Conservation (phyloP, 2,888 invertebrate genomes). For the Venusia cambrica region DNA sequence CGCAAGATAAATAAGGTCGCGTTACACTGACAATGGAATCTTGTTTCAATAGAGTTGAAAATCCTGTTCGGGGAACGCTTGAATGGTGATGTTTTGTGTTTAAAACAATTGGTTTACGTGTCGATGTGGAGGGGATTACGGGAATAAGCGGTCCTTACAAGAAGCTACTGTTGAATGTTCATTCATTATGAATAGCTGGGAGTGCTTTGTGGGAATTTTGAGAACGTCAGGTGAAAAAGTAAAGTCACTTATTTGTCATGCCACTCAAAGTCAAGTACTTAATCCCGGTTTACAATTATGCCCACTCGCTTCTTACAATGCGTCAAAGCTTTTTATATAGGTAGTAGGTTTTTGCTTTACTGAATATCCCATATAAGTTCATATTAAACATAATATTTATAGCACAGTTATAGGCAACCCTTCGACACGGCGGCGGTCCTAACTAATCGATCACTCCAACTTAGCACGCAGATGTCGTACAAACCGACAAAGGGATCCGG, state of each 20-base stretch:
- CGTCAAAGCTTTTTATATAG: too few species aligned
- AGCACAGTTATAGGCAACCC: too few species aligned
- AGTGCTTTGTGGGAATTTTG: slow-evolving; percentile 24
- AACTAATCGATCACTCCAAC: too few species aligned
- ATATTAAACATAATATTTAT: too few species aligned
- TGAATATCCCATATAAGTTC: too few species aligned
- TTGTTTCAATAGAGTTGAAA: slow-evolving; percentile 59
- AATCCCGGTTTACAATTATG: slow-evolving; percentile 10
- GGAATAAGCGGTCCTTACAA: slow-evolving; percentile 36
- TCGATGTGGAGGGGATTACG: slow-evolving; percentile 48
- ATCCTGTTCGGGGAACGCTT: slow-evolving; percentile 64
- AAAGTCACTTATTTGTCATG: slow-evolving; percentile 12
- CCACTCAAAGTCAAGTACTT: slow-evolving; percentile 21
- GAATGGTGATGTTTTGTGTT: slow-evolving; percentile 60
- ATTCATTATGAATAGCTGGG: slow-evolving; percentile 19
- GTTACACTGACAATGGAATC: slow-evolving; percentile 69
- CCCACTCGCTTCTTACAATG: slow-evolving; percentile 6
- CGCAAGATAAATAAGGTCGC: slow-evolving; percentile 58
- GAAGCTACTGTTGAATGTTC: slow-evolving; percentile 35
- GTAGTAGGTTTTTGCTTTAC: too few species aligned
- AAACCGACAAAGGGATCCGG: too few species aligned
- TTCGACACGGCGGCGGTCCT: too few species aligned
- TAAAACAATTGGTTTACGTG: slow-evolving; percentile 60
- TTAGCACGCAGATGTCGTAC: too few species aligned
- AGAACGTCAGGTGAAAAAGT: slow-evolving; percentile 19